Conservation (phyloP, 2,888 invertebrate genomes). For the Phania funesta region DNA sequence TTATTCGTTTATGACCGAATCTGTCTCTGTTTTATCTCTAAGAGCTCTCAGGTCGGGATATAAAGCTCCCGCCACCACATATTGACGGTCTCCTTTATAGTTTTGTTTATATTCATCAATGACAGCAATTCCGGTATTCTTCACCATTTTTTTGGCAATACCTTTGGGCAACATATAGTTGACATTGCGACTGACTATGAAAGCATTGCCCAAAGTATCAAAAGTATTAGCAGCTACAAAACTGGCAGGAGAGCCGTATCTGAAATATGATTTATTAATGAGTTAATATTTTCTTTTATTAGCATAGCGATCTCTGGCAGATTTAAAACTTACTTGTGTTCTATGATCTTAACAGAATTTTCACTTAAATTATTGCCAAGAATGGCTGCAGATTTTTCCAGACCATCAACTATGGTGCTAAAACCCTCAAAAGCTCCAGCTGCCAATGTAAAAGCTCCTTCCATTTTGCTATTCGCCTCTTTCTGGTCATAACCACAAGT, state of each 20-base stretch:
- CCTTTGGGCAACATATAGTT: conserved; percentile 85
- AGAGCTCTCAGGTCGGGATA: conserved; percentile 78
- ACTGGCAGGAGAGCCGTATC: conserved; percentile 86
- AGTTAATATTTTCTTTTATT: background rate
- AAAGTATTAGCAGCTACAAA: conserved; percentile 85
- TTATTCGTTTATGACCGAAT: background rate
- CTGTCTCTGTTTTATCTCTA: conserved; percentile 61
- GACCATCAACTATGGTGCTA: conserved; percentile 85
- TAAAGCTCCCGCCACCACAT: conserved; percentile 75
- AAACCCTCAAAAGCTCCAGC: conserved; percentile 87
- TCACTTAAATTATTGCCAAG: conserved; percentile 84
- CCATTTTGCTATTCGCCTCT: conserved; percentile 82
- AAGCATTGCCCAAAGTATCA: conserved; percentile 86
- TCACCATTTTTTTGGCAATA: conserved; percentile 84
- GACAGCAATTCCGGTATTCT: conserved; percentile 83
- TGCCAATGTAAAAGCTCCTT: conserved; percentile 84
- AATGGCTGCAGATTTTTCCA: conserved; percentile 86
- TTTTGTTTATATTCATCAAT: conserved; percentile 79
- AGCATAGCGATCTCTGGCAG: background rate
- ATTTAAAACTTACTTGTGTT: conserved; percentile 83
- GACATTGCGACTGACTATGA: conserved; percentile 84
- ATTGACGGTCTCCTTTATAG: conserved; percentile 72
- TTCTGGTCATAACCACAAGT: conserved; percentile 82
- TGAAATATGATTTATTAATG: conserved; percentile 71
- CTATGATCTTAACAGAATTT: conserved; percentile 88